Percentiles rank a stretch among this genome's conserved stretches.
Evolutionary conservation across 2,888 invertebrate species (phyloP).

Genomic region (Ochropleura leucogaster): DNA sequence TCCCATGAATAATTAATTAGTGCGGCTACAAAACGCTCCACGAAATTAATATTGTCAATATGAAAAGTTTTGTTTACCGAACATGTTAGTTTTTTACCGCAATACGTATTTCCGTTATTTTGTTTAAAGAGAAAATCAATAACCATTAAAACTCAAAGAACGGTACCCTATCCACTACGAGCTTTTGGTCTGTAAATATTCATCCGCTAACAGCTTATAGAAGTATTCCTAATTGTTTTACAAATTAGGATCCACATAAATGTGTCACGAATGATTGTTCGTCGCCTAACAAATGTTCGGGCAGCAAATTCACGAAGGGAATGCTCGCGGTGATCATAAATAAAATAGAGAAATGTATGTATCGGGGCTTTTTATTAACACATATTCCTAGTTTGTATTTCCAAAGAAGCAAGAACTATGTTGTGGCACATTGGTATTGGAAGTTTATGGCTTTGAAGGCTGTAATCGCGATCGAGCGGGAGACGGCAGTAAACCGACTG

Average conservation of each 20-base stretch:
- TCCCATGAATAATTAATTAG: conserved; percentile 31
- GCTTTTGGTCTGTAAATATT: neutral
- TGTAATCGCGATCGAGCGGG: conserved; percentile 72
- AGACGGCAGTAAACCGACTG: conserved; percentile 68
- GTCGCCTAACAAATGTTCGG: neutral
- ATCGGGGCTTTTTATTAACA: conserved; percentile 70
- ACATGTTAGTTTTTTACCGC: conserved; percentile 14
- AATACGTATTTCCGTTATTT: conserved; percentile 19
- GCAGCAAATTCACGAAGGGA: neutral
- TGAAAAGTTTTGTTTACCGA: conserved; percentile 41
- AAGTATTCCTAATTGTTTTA: neutral
- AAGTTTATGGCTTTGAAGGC: conserved; percentile 73
- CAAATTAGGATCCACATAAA: neutral
- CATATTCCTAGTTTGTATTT: conserved; percentile 69
- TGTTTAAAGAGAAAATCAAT: conserved; percentile 56
- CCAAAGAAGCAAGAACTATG: conserved; percentile 71
- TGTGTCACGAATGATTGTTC: neutral
- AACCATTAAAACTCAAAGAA: conserved; percentile 55
- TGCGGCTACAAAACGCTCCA: conserved; percentile 31
- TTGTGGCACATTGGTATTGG: conserved; percentile 70
- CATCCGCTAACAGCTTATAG: neutral
- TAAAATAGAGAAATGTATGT: conserved; percentile 57
- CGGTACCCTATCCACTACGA: neutral
- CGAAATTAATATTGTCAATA: conserved; percentile 36
- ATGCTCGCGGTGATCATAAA: neutral